Evolutionary conservation across 37 sponge, comb jelly and placozoan genomes (phyloP).

Genomic region (Chondrilla cf. caribensis): DNA sequence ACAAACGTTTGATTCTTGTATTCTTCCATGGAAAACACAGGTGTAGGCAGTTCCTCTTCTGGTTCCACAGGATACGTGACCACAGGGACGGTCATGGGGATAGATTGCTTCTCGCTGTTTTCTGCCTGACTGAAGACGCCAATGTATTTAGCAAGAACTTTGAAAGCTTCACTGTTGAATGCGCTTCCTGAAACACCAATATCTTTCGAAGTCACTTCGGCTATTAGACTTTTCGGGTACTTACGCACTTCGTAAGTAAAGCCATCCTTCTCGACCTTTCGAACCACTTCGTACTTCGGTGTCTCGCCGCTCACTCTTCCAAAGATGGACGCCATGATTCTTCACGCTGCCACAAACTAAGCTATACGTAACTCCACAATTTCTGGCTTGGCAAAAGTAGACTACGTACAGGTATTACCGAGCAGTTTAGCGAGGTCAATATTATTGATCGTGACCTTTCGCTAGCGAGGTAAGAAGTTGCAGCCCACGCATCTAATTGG

Average conservation of each 20-base stretch:
- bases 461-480: too few relatives aligned
- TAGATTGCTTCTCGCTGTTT: not conserved
- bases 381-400: too few relatives aligned
- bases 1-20: not conserved
- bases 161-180: not conserved
- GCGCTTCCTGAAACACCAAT: not conserved
- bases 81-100: not conserved
- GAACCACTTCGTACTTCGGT: not conserved
- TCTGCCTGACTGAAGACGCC: not conserved
- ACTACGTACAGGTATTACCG: too few relatives aligned
- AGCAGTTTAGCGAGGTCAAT: too few relatives aligned
- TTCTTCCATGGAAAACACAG: not conserved
- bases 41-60: not conserved
- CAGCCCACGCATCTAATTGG: too few relatives aligned
- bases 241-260: not conserved
- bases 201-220: not conserved
- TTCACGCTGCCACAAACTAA: too few relatives aligned
- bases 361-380: too few relatives aligned
- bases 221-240: not conserved
- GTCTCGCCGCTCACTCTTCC: not conserved
- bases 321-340: not conserved
- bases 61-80: not conserved
- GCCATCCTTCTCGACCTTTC: not conserved
- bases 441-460: too few relatives aligned
- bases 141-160: not conserved